phyloP scores from a whole-genome alignment of 2,797 vertebrate genomes.

The Darevskia mixta region DNA sequence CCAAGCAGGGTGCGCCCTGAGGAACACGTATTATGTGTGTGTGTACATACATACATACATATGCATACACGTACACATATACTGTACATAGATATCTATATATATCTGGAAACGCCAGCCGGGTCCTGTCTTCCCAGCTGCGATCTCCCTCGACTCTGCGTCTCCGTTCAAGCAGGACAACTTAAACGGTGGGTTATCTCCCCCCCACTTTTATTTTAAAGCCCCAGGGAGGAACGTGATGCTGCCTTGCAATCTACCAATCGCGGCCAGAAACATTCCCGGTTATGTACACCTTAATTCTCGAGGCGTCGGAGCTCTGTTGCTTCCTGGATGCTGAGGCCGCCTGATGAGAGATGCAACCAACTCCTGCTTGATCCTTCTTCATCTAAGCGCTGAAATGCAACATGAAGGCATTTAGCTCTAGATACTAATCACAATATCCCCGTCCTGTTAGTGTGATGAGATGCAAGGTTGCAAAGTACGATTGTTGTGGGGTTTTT shows the following conservation, averaged over 20 bases:
- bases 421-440: too few species aligned
- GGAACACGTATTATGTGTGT: too few species aligned
- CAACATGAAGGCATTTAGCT: too few species aligned
- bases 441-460: neutral
- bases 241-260: slow-evolving; percentile 80
- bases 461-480: neutral
- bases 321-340: neutral
- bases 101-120: neutral
- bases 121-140: neutral
- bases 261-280: slow-evolving; percentile 78
- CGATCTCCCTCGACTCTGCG: neutral
- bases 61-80: too few species aligned
- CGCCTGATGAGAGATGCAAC: neutral
- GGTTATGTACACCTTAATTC: slow-evolving; percentile 72
- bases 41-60: neutral
- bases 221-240: slow-evolving; percentile 73
- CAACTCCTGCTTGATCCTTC: neutral
- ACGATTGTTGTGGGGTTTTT: too few species aligned
- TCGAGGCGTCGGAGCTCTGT: slow-evolving; percentile 53
- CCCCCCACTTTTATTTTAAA: neutral
- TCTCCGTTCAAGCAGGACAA: neutral
- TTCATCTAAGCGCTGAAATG: neutral
- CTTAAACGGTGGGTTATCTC: neutral
- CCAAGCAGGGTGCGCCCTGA: neutral
- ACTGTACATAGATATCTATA: neutral